Evolutionary conservation across 2,888 invertebrate genomes (phyloP).

Genomic region (Lepetodrilus schrolli): DNA sequence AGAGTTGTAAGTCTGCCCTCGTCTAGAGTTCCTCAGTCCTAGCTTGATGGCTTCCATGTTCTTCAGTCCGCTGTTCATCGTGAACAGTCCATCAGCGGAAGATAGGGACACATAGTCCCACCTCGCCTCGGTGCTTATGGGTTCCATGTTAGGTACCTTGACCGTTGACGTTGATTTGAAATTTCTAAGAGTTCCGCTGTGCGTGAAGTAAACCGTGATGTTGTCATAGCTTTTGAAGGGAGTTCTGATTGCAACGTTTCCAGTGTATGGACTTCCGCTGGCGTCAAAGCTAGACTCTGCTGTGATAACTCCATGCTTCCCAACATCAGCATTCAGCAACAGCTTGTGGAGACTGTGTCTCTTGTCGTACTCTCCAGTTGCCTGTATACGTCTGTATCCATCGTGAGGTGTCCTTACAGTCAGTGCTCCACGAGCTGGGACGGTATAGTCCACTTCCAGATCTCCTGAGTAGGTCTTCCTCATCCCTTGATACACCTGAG

Average conservation of each 20-base stretch:
- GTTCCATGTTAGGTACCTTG: neutral
- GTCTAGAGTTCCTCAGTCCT: neutral
- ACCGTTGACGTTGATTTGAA: constrained; percentile 24
- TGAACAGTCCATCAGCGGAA: neutral
- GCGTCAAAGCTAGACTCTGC: neutral
- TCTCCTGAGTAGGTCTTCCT: neutral
- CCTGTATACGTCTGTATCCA: constrained; percentile 17
- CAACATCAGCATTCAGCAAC: neutral
- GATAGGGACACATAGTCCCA: neutral
- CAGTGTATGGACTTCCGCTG: neutral
- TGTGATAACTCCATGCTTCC: constrained; percentile 12
- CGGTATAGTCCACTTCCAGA: neutral
- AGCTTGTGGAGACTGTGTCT: neutral
- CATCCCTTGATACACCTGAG: neutral
- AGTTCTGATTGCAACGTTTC: neutral
- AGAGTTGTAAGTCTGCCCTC: neutral
- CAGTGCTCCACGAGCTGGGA: neutral
- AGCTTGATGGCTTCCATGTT: constrained; percentile 1
- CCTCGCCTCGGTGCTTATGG: neutral
- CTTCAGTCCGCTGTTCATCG: neutral
- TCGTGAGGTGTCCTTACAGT: constrained; percentile 3
- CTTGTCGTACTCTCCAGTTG: neutral
- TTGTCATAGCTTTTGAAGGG: constrained; percentile 41
- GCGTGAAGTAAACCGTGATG: constrained; percentile 28
- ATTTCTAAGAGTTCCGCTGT: constrained; percentile 31